These are phyloP conservation scores for Uloborus plumipes DNA, from an alignment of 2,888 invertebrate species.

Conservation along the genomic window DNA sequence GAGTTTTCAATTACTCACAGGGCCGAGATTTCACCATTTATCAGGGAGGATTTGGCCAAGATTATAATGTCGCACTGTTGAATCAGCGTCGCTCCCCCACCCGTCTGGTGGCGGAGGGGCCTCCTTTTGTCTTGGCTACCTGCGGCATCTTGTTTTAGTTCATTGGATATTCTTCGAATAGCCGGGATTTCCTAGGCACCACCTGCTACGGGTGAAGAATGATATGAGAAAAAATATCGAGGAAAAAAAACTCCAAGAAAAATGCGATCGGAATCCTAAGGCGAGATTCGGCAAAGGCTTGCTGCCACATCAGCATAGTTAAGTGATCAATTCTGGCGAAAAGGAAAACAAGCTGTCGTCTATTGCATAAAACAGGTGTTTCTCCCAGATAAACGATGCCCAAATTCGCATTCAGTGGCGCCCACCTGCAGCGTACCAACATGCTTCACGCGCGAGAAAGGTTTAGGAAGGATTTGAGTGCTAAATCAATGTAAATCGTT, in stretches of 20 bases:
- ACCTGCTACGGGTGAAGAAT: constrained; percentile 58
- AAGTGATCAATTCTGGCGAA: constrained; percentile 56
- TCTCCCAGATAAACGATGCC: constrained; percentile 38
- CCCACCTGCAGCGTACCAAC: constrained; percentile 46
- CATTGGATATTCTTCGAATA: constrained; percentile 58
- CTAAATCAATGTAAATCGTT: no score
- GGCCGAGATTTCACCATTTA: constrained; percentile 65
- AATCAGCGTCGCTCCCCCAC: constrained; percentile 49
- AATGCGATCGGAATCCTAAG: constrained; percentile 52
- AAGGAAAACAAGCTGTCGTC: constrained; percentile 37
- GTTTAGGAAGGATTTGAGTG: no score
- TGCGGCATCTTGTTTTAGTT: constrained; percentile 9
- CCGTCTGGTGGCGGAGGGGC: constrained; percentile 11
- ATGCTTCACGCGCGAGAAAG: no score
- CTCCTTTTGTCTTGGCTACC: constrained; percentile 16
- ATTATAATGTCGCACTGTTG: constrained; percentile 65
- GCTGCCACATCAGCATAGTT: constrained; percentile 47
- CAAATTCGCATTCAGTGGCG: constrained; percentile 36
- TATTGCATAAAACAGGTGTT: constrained; percentile 63
- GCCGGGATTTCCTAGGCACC: constrained; percentile 49
- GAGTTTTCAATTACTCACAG: constrained; percentile 65
- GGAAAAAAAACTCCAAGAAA: constrained; percentile 35
- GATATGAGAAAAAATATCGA: constrained; percentile 29
- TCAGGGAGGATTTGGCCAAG: constrained; percentile 64
- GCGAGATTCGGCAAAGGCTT: constrained; percentile 38